Conservation (phyloP, 2,113 vertebrate species). For the Gymnobelideus leadbeateri region DNA sequence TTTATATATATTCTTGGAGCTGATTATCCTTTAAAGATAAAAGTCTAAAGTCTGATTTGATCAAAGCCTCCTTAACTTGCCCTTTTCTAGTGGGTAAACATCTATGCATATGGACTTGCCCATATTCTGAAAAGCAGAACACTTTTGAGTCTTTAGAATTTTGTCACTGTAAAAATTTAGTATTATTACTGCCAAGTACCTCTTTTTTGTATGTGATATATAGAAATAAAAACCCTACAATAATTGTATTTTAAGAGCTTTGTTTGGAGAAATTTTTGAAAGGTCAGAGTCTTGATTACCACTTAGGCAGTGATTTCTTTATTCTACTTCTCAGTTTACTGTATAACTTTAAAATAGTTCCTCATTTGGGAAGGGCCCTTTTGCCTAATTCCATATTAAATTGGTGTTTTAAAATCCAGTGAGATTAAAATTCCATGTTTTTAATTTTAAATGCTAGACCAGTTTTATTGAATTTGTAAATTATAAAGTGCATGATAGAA, state of each 20-base stretch:
- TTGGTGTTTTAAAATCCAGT: background rate
- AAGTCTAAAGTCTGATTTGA: too few species aligned
- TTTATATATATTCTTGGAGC: too few species aligned
- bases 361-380: background rate
- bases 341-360: background rate
- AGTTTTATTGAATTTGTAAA: background rate
- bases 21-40: too few species aligned
- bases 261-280: background rate
- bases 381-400: background rate
- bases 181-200: background rate
- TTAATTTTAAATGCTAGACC: background rate
- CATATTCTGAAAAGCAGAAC: constrained; percentile 11
- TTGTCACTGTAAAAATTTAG: constrained; percentile 6
- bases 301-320: background rate
- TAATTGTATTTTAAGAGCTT: constrained; percentile 8
- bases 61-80: too few species aligned
- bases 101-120: background rate
- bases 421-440: background rate
- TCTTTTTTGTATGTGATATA: constrained; percentile 26
- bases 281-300: background rate
- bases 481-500: too few species aligned
- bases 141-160: background rate
- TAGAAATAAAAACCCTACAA: background rate
- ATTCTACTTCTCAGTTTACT: constrained; percentile 18
- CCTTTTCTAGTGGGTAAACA: too few species aligned